These are phyloP conservation scores for Bagarius yarrelli DNA, from an alignment of 2,113 vertebrate species.

Conservation along the genomic window DNA sequence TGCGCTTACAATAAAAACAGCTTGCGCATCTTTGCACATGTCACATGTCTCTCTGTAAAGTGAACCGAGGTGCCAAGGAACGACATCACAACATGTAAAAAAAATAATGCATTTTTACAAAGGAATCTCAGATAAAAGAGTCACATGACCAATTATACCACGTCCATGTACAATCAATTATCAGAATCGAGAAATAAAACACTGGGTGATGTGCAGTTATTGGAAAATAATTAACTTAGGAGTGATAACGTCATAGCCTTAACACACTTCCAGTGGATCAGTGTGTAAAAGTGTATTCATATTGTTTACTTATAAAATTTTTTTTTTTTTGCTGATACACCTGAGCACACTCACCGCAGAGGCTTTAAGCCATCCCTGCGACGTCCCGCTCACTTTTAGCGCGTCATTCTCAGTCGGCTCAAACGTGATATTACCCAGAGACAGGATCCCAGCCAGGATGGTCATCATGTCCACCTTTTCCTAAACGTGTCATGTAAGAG, in stretches of 20 bases:
- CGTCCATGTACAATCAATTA: no score
- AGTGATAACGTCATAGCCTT: not conserved
- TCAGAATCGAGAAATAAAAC: not conserved
- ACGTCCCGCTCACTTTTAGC: conserved; percentile 62
- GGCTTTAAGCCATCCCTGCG: conserved; percentile 72
- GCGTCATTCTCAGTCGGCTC: conserved; percentile 64
- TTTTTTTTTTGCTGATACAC: not conserved
- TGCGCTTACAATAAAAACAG: no score
- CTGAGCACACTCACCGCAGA: conserved; percentile 67
- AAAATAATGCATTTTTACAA: no score
- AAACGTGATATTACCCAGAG: conserved; percentile 74
- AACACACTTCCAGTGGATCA: not conserved
- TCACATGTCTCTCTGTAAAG: no score
- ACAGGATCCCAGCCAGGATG: conserved; percentile 74
- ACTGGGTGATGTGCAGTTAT: not conserved
- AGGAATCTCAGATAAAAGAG: no score
- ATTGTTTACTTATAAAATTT: not conserved
- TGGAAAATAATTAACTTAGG: not conserved
- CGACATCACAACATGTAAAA: no score
- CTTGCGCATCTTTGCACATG: no score
- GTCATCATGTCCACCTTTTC: conserved; percentile 76
- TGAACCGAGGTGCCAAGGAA: no score
- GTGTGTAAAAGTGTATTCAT: not conserved
- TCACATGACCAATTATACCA: no score
- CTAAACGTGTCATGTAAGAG: conserved; percentile 48